Evolutionary conservation across 1,140 invertebrate genomes (phyloP).

Genomic region (Glomeris maerens): DNA sequence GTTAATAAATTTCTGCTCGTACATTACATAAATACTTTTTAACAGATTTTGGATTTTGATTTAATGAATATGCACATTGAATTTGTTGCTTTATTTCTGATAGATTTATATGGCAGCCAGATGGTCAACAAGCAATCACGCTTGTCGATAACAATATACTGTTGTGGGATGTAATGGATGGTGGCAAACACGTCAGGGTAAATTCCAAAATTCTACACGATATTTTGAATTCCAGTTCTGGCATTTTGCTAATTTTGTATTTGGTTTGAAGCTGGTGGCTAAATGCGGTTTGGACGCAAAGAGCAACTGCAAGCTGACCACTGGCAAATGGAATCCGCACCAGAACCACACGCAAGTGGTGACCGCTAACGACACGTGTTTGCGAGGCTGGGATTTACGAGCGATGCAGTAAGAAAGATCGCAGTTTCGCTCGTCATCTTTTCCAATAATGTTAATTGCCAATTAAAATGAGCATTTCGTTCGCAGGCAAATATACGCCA

Average conservation of each 20-base stretch:
- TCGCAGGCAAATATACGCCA: constrained; percentile 54
- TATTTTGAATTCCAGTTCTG: neutral
- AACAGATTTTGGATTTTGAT: no score
- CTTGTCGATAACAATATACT: constrained; percentile 57
- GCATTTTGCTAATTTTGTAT: constrained; percentile 3
- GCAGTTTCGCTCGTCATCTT: neutral
- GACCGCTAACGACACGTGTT: constrained; percentile 62
- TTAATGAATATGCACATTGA: no score
- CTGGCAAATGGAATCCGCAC: constrained; percentile 87
- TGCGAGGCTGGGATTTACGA: constrained; percentile 76
- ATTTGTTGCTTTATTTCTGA: no score
- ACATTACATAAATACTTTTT: no score
- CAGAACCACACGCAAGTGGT: constrained; percentile 72
- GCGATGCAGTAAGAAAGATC: constrained; percentile 29
- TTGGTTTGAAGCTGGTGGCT: constrained; percentile 26
- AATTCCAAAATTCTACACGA: constrained; percentile 8
- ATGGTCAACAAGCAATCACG: constrained; percentile 49
- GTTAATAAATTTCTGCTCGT: no score
- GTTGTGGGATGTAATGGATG: constrained; percentile 43
- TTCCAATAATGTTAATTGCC: no score
- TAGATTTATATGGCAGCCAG: constrained; percentile 74
- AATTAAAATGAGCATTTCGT: no score
- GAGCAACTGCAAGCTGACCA: constrained; percentile 54
- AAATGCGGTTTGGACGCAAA: constrained; percentile 43
- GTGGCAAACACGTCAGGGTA: constrained; percentile 35